Percentiles rank a stretch among this genome's conserved stretches.
Conservation (phyloP, 2,797 vertebrate species). For the Rousettus madagascariensis region DNA sequence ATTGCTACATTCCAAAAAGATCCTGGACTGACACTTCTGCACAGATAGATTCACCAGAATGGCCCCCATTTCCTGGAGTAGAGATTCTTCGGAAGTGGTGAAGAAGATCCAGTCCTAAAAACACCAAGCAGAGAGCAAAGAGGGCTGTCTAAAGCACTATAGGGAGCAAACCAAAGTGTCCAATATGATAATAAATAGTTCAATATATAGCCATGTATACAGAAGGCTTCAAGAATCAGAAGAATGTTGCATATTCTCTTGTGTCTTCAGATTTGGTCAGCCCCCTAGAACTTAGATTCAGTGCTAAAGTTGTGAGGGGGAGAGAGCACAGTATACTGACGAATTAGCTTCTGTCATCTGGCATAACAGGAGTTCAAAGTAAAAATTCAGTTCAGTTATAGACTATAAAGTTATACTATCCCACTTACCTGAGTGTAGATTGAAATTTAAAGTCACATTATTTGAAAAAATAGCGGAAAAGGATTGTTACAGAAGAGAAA, state of each 20-base stretch:
- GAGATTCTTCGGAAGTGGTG: not conserved
- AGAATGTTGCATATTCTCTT: accelerated
- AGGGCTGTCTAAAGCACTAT: not conserved
- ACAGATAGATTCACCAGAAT: not conserved
- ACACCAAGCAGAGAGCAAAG: not conserved
- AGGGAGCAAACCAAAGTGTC: not conserved
- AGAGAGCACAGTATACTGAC: too few relatives aligned
- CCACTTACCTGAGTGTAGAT: not conserved
- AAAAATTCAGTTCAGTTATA: not conserved
- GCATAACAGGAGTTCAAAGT: not conserved
- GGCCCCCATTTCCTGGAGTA: not conserved
- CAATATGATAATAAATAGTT: not conserved
- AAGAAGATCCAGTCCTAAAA: not conserved
- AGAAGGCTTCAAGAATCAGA: not conserved
- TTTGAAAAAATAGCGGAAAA: not conserved
- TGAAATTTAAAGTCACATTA: not conserved
- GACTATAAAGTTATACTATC: not conserved
- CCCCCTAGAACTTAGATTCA: not conserved
- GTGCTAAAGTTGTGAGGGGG: not conserved
- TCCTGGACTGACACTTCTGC: not conserved
- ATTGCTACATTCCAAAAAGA: not conserved
- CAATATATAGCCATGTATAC: accelerated
- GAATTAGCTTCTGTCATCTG: not conserved
- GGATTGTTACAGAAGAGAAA: too few relatives aligned
- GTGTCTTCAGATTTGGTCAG: not conserved